These are phyloP conservation scores for Cantharis nigra DNA, from an alignment of 2,888 invertebrate species.

Conservation along the genomic window DNA sequence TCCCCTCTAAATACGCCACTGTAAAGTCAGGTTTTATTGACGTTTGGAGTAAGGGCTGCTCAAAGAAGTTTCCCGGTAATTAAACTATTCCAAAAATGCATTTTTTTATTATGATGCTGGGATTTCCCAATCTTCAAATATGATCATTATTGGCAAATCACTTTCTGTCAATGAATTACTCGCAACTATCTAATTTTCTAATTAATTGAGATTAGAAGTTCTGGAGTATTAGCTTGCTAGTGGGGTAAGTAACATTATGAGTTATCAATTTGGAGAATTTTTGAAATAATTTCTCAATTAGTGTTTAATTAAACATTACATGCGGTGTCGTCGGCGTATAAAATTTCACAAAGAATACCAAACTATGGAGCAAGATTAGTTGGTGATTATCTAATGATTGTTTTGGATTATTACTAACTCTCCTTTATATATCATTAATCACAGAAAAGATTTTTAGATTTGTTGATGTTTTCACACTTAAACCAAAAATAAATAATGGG, in stretches of 20 bases:
- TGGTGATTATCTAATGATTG: conserved; percentile 45
- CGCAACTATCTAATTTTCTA: background rate
- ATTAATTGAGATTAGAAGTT: background rate
- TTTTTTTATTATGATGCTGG: too few relatives aligned
- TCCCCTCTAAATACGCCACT: too few relatives aligned
- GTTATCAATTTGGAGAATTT: background rate
- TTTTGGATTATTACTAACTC: conserved; percentile 43
- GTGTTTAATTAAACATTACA: background rate
- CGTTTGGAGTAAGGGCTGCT: too few relatives aligned
- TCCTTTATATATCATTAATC: conserved; percentile 42
- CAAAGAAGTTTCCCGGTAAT: too few relatives aligned
- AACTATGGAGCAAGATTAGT: conserved; percentile 45
- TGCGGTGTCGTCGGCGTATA: background rate
- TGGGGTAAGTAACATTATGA: too few relatives aligned
- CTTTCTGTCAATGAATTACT: background rate
- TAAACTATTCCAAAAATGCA: too few relatives aligned
- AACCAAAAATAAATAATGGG: background rate
- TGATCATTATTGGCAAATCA: background rate
- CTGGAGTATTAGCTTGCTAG: background rate
- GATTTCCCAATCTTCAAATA: too few relatives aligned
- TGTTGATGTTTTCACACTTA: background rate
- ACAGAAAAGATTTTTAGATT: background rate
- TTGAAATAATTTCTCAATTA: background rate
- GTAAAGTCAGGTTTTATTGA: too few relatives aligned
- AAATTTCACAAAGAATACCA: conserved; percentile 39